phyloP scores from a whole-genome alignment of 2,888 invertebrate species.

The Philereme transversata region DNA sequence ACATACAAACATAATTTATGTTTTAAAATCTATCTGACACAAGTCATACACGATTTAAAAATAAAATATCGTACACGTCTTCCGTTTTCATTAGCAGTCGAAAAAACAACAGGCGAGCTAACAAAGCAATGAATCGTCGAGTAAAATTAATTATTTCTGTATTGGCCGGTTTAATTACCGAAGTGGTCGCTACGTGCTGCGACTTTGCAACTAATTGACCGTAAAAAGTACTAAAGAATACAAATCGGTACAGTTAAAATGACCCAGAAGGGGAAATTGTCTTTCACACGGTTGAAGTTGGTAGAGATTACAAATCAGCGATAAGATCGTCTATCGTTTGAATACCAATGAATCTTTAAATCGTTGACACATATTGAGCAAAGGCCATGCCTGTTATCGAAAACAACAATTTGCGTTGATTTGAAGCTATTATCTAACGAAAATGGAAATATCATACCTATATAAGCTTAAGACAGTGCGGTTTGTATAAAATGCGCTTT shows the following conservation, averaged over 20 bases:
- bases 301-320: no score
- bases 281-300: neutral
- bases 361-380: no score
- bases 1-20: no score
- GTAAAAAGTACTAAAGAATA: conserved; percentile 40
- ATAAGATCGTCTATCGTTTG: no score
- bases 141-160: conserved; percentile 55
- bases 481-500: no score
- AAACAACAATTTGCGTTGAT: no score
- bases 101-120: conserved; percentile 36
- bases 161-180: conserved; percentile 53
- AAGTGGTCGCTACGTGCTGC: conserved; percentile 52
- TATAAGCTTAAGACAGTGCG: no score
- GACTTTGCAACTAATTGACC: conserved; percentile 39
- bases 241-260: conserved; percentile 29
- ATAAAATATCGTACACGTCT: neutral
- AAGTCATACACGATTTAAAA: neutral
- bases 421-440: no score
- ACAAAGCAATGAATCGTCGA: conserved; percentile 52
- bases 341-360: no score
- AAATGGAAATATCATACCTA: no score
- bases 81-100: conserved; percentile 26
- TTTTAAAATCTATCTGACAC: no score
- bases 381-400: no score
- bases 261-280: conserved; percentile 9